Evolutionary conservation across 2,797 vertebrate species (phyloP).

Genomic region (Cossypha niveicapilla): DNA sequence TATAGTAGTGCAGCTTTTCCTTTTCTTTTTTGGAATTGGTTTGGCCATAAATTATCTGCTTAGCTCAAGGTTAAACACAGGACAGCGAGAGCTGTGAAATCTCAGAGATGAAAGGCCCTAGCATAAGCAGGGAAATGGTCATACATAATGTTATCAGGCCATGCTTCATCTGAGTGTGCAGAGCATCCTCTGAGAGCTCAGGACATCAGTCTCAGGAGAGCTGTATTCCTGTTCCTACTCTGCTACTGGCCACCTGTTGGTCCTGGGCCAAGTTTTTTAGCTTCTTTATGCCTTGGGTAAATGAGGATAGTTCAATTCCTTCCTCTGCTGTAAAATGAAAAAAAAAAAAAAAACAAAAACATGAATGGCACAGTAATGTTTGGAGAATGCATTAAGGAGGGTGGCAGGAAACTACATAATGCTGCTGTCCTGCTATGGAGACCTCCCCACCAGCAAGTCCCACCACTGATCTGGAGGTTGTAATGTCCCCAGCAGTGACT

Average conservation of each 20-base stretch:
- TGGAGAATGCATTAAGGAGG: background rate
- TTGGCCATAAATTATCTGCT: conserved; percentile 5
- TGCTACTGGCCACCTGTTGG: background rate
- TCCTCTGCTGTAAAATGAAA: background rate
- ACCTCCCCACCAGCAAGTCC: background rate
- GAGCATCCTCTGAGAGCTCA: background rate
- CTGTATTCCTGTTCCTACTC: background rate
- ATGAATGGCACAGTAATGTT: rapidly evolving
- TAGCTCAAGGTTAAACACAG: conserved; percentile 26
- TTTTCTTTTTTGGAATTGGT: background rate
- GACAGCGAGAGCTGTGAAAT: background rate
- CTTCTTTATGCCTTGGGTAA: background rate
- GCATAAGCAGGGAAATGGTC: background rate
- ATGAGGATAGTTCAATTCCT: background rate
- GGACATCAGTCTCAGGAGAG: background rate
- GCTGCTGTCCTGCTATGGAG: background rate
- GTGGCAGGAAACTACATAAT: background rate
- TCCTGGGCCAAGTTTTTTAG: background rate
- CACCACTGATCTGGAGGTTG: background rate
- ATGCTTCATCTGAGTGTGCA: background rate
- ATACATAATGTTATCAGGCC: background rate
- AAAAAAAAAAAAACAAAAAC: no score
- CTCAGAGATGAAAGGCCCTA: background rate
- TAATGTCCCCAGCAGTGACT: rapidly evolving
- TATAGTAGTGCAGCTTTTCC: background rate